phyloP scores from a whole-genome alignment of 2,888 invertebrate species.

The Drosophila lutescens region DNA sequence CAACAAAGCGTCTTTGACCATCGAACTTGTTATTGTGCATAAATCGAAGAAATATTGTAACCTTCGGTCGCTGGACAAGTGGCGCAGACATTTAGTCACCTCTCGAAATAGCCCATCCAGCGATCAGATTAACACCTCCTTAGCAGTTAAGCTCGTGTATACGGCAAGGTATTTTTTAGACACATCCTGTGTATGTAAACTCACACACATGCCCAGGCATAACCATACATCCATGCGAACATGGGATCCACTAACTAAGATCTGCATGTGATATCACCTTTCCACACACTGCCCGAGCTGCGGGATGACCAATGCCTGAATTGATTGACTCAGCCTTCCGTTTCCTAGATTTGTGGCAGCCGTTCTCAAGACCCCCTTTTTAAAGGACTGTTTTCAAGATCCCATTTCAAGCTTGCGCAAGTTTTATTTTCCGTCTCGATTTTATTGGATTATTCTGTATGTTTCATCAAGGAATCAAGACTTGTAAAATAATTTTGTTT shows the following conservation, averaged over 20 bases:
- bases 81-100: slow-evolving; percentile 9
- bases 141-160: slow-evolving; percentile 37
- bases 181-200: slow-evolving; percentile 33
- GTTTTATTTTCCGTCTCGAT: slow-evolving; percentile 1
- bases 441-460: neutral
- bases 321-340: slow-evolving; percentile 4
- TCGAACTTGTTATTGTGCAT: slow-evolving; percentile 76
- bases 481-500: slow-evolving; percentile 1
- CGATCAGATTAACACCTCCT: slow-evolving; percentile 23
- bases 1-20: slow-evolving; percentile 79
- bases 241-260: slow-evolving; percentile 15
- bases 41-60: slow-evolving; percentile 39
- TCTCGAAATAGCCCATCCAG: slow-evolving; percentile 14
- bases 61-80: slow-evolving; percentile 23
- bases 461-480: slow-evolving; percentile 7
- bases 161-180: slow-evolving; percentile 64
- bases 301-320: neutral
- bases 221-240: slow-evolving; percentile 31
- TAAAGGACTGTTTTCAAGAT: neutral
- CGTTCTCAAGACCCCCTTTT: neutral
- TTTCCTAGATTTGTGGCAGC: slow-evolving; percentile 14
- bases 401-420: neutral
- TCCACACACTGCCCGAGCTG: slow-evolving; percentile 7
- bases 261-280: neutral
- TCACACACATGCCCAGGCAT: slow-evolving; percentile 15